A percentile compares a stretch with the other conserved stretches of the same genome.
Evolutionary conservation across 2,113 vertebrate species (phyloP).

Genomic region (Oplegnathus fasciatus): DNA sequence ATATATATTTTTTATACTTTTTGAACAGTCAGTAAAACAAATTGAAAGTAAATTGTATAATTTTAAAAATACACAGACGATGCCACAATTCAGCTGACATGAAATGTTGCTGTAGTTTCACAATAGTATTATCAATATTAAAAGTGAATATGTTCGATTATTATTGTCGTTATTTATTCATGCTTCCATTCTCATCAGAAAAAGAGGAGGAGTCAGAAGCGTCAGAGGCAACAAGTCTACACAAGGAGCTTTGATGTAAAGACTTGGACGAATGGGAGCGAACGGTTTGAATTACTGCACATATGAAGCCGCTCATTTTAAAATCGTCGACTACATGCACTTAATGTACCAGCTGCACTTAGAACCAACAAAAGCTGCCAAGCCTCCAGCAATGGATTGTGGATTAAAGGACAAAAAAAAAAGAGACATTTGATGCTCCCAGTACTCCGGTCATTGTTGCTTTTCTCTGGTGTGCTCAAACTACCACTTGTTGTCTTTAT

Average conservation of each 20-base stretch:
- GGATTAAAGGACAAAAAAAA: slow-evolving; percentile 48
- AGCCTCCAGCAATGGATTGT: slow-evolving; percentile 20
- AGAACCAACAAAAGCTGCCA: slow-evolving; percentile 31
- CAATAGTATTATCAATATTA: neutral
- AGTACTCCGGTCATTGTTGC: slow-evolving; percentile 30
- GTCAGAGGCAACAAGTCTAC: slow-evolving; percentile 25
- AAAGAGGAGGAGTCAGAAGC: slow-evolving; percentile 42
- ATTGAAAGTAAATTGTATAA: too few relatives aligned
- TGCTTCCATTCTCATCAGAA: slow-evolving; percentile 46
- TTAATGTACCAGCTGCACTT: slow-evolving; percentile 48
- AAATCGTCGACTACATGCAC: slow-evolving; percentile 54
- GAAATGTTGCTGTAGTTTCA: neutral
- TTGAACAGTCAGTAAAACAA: neutral
- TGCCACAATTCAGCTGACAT: too few relatives aligned
- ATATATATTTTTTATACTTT: neutral
- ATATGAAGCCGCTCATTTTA: slow-evolving; percentile 24
- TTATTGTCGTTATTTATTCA: neutral
- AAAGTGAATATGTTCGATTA: neutral
- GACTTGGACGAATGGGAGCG: slow-evolving; percentile 14
- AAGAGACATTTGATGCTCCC: slow-evolving; percentile 47
- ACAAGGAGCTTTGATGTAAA: slow-evolving; percentile 78
- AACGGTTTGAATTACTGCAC: neutral
- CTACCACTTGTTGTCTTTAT: slow-evolving; percentile 48
- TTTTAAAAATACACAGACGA: too few relatives aligned
- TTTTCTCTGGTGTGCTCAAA: slow-evolving; percentile 40